A percentile compares a stretch with the other conserved stretches of the same genome.
These are phyloP conservation scores for Argentina silus DNA, from an alignment of 2,797 vertebrate genomes.

Conservation along the genomic window DNA sequence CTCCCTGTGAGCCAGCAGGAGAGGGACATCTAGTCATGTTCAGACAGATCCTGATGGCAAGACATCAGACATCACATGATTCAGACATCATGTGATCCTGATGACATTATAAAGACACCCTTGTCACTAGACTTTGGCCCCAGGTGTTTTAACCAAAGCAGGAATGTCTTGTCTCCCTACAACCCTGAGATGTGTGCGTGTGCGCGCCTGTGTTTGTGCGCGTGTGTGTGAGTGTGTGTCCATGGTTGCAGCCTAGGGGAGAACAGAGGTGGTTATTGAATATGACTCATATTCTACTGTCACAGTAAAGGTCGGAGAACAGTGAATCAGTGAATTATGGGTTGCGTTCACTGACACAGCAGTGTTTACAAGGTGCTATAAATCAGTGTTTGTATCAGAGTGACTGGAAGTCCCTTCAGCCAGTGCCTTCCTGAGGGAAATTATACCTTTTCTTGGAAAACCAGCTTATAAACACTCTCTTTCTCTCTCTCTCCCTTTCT, in stretches of 20 bases:
- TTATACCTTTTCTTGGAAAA: background rate
- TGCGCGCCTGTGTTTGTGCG: too few species aligned
- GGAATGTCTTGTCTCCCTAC: background rate
- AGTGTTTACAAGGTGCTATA: constrained; percentile 3
- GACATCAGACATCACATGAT: constrained; percentile 1
- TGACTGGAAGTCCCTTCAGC: background rate
- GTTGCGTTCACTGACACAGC: background rate
- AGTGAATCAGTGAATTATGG: background rate
- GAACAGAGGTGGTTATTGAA: background rate
- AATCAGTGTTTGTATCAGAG: constrained; percentile 7
- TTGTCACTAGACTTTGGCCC: constrained; percentile 12
- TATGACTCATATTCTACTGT: background rate
- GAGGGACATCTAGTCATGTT: background rate
- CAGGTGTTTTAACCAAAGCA: background rate
- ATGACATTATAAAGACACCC: background rate
- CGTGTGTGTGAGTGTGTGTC: too few species aligned
- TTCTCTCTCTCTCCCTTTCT: too few species aligned
- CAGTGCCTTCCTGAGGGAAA: background rate
- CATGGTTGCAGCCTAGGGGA: background rate
- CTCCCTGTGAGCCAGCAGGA: background rate
- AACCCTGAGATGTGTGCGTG: too few species aligned
- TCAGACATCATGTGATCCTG: background rate
- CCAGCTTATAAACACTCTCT: too few species aligned
- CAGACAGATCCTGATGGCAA: too few species aligned
- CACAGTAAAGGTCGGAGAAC: background rate